Evolutionary conservation across 2,797 vertebrate species (phyloP), one percentile per base, ranked within the genome.

Genomic region (Nasua narica): DNA sequence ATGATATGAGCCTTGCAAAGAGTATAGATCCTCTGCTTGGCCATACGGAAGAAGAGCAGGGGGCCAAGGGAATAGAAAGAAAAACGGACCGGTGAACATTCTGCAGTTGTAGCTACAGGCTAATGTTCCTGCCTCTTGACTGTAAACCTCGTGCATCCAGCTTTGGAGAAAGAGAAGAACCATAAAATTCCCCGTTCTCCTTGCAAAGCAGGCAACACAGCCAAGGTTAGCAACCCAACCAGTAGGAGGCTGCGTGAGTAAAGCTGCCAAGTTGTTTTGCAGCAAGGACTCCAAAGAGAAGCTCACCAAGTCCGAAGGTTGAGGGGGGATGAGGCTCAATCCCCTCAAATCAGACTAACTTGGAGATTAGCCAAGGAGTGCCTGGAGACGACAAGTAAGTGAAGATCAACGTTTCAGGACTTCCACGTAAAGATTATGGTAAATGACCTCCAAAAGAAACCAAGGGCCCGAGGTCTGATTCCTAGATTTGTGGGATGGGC

Each of bases 101-200:
- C n/a, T 72, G 69, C 9, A 50, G 18, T 72, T 14, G 52, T 58
- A 0, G 3, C 4, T 46, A 43, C 1, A 70, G 56, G 29, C 18
- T n/a, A 8, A 37, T 14, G 27, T 15, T 37, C 54, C n/a, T 1
- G 0, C 4, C 52, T 12, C 40, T 32, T 19, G 12, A 27, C 0
- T 7, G 3, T 43, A 77, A 91, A 78, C 10, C 7, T 21, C 11
- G 3, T 0, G 1, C 50, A 27, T 43, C 15, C 23, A 18, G 65
- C 25, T 16, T 1, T 19, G 5, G 58, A 72, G 16, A 95, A 76
- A 84, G 4, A 10, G 4, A 79, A 60, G 23, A 56, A n/a, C 14
- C n/a, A 29, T 0, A 6, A 35, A 86, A 81, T 87, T 56, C 32
- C 8, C 62, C 52, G 21, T 37, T 82, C 29, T 70, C n/a, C 27